Evolutionary conservation across 1,140 invertebrate species (phyloP).

Genomic region (Drosophila teissieri): DNA sequence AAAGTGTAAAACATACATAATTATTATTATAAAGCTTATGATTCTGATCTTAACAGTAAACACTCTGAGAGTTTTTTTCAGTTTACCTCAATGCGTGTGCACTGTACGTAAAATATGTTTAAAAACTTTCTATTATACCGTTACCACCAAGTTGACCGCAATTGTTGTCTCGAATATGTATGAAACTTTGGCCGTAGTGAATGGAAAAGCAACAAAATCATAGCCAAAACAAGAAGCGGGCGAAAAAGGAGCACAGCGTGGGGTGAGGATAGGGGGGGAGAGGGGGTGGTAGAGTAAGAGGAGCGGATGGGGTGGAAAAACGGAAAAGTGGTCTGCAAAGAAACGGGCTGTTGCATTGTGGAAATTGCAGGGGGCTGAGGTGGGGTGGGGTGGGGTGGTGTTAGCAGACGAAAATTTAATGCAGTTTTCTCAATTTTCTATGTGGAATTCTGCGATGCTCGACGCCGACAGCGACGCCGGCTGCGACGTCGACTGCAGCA

Average conservation of each 20-base stretch:
- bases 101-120: not conserved
- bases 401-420: constrained; percentile 67
- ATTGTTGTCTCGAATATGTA: constrained; percentile 17
- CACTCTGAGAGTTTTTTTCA: not conserved
- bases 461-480: constrained; percentile 19
- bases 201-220: constrained; percentile 43
- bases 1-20: too few relatives aligned
- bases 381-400: not conserved
- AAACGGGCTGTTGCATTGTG: constrained; percentile 18
- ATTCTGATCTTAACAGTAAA: too few relatives aligned
- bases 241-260: constrained; percentile 11
- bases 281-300: not conserved
- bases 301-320: not conserved
- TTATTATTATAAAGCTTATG: too few relatives aligned
- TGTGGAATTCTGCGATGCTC: constrained; percentile 58
- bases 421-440: constrained; percentile 79
- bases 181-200: constrained; percentile 34
- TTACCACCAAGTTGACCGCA: not conserved
- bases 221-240: constrained; percentile 44
- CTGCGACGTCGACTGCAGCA: constrained; percentile 8
- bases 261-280: not conserved
- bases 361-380: not conserved
- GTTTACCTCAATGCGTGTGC: not conserved
- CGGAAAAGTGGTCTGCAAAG: not conserved
- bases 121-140: not conserved